Evolutionary conservation across 2,113 vertebrate species (phyloP).

Genomic region (Scopus umbretta): DNA sequence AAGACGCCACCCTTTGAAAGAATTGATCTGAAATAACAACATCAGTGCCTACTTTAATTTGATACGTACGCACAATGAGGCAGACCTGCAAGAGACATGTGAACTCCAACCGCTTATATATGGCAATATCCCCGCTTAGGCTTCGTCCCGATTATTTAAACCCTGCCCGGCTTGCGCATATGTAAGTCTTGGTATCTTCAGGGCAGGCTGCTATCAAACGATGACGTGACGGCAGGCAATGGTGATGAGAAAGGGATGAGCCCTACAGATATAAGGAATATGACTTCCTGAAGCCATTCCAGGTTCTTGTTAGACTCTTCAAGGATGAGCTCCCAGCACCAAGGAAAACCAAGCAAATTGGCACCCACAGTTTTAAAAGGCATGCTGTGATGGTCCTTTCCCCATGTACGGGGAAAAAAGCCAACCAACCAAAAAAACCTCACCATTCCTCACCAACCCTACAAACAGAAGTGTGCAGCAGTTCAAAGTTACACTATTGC

Average conservation of each 20-base stretch:
- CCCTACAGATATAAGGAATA: background rate
- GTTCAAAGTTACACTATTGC: background rate
- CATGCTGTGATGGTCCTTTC: background rate
- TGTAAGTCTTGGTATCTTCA: background rate
- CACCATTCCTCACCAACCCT: background rate
- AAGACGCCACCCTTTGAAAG: constrained; percentile 89
- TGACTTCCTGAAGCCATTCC: background rate
- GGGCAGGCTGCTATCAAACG: background rate
- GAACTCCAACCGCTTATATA: background rate
- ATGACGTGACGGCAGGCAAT: background rate
- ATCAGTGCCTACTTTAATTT: accelerated
- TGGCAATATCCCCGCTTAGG: accelerated
- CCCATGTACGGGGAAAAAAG: background rate
- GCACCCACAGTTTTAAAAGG: background rate
- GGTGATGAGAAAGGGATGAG: background rate
- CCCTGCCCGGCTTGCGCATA: background rate
- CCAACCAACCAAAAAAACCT: background rate
- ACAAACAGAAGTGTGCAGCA: background rate
- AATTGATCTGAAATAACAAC: constrained; percentile 80
- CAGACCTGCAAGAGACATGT: background rate
- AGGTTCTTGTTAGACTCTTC: background rate
- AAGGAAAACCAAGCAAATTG: background rate
- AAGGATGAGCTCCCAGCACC: background rate
- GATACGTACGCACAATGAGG: background rate
- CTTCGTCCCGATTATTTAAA: background rate